These are phyloP conservation scores for Conus ventricosus DNA, from an alignment of 1,140 invertebrate species.

Conservation along the genomic window DNA sequence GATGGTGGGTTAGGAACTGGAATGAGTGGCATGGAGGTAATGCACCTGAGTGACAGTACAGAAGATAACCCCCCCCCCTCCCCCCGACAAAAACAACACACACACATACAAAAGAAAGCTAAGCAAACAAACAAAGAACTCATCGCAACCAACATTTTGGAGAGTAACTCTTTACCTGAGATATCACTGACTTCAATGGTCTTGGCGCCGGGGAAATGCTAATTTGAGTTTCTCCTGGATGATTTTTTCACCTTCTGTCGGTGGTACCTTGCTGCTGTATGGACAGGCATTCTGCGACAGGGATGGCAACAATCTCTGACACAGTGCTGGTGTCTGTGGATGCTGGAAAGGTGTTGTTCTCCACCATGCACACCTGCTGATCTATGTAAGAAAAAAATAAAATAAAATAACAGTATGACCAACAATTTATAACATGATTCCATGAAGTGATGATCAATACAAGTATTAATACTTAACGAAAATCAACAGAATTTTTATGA, in stretches of 20 bases:
- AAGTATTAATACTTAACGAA: too few relatives aligned
- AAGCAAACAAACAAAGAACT: neutral
- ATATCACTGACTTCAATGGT: conserved; percentile 84
- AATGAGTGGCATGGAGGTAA: too few relatives aligned
- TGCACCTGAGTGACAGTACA: too few relatives aligned
- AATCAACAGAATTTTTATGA: too few relatives aligned
- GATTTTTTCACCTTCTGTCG: conserved; percentile 59
- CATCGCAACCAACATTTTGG: neutral
- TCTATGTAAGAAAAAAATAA: neutral
- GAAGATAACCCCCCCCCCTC: too few relatives aligned
- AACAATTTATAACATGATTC: too few relatives aligned
- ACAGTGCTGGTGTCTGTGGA: conserved; percentile 12
- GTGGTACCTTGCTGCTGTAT: conserved; percentile 24
- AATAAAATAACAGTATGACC: too few relatives aligned
- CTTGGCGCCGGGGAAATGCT: conserved; percentile 81
- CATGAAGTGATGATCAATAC: too few relatives aligned
- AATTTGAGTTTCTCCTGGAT: conserved; percentile 52
- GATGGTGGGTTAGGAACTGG: too few relatives aligned
- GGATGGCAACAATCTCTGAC: neutral
- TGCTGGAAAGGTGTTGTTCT: neutral
- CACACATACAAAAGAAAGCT: too few relatives aligned
- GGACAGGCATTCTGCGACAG: neutral
- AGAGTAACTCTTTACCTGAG: conserved; percentile 76
- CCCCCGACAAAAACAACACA: too few relatives aligned
- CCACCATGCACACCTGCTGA: neutral